Conservation (phyloP, 2,888 invertebrate species). For the Charanyca ferruginea region DNA sequence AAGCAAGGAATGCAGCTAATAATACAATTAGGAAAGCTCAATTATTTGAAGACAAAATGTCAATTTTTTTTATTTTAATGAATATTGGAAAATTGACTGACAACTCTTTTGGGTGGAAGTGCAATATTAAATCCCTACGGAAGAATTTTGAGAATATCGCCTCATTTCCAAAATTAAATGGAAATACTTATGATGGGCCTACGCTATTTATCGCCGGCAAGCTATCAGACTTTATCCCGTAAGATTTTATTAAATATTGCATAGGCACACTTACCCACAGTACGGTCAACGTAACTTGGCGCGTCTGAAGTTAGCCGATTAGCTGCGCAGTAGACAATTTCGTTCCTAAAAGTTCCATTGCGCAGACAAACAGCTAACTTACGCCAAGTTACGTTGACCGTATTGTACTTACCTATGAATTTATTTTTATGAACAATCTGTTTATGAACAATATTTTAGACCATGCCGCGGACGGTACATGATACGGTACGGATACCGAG, state of each 20-base stretch:
- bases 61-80: constrained; percentile 76
- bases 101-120: constrained; percentile 76
- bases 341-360: too few species aligned
- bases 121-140: constrained; percentile 74
- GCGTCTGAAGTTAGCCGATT: too few species aligned
- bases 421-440: too few species aligned
- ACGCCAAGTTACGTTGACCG: too few species aligned
- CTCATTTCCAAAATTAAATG: constrained; percentile 75
- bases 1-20: constrained; percentile 90
- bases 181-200: constrained; percentile 74
- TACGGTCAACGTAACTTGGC: too few species aligned
- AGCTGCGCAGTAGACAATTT: too few species aligned
- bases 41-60: constrained; percentile 61
- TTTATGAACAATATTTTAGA: too few species aligned
- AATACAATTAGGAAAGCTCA: constrained; percentile 69
- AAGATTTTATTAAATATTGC: constrained; percentile 60
- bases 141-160: constrained; percentile 72
- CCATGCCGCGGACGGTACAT: too few species aligned
- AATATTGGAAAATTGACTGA: constrained; percentile 72
- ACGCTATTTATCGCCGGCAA: constrained; percentile 81
- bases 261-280: not conserved
- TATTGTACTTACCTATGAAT: too few species aligned
- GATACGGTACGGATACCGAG: too few species aligned
- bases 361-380: too few species aligned
- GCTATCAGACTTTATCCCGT: constrained; percentile 79